A percentile compares a stretch with the other conserved stretches of the same genome.
Evolutionary conservation across 2,113 vertebrate genomes (phyloP).

Genomic region (Misgurnus mizolepis): DNA sequence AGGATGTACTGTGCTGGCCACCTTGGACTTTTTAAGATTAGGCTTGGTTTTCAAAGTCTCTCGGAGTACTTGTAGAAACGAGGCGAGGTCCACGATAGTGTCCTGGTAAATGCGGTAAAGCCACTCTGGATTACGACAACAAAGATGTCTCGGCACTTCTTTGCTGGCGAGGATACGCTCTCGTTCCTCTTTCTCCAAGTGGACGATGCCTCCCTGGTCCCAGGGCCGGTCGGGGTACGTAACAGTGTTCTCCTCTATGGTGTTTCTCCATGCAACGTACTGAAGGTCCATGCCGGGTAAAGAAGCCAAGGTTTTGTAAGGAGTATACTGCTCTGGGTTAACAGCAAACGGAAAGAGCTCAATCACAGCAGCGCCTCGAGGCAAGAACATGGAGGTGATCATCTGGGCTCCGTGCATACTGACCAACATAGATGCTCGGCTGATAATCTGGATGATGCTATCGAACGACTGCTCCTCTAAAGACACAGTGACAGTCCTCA

Average conservation of each 20-base stretch:
- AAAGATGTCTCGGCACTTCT: conserved; percentile 90
- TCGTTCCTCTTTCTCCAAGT: conserved; percentile 86
- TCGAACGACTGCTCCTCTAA: conserved; percentile 89
- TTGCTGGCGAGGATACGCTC: conserved; percentile 86
- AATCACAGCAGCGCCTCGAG: conserved; percentile 86
- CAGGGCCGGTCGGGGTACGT: conserved; percentile 86
- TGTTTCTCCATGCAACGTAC: conserved; percentile 92
- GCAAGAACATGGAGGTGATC: conserved; percentile 89
- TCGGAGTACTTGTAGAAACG: conserved; percentile 81
- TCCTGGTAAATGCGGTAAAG: conserved; percentile 98
- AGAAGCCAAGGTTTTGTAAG: conserved; percentile 89
- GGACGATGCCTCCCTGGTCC: conserved; percentile 94
- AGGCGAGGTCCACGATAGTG: conserved; percentile 87
- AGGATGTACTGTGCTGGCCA: conserved; percentile 81
- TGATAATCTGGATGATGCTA: conserved; percentile 84
- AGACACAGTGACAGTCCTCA: conserved; percentile 91
- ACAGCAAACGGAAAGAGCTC: conserved; percentile 94
- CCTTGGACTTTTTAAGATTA: conserved; percentile 76
- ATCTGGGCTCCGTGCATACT: conserved; percentile 98
- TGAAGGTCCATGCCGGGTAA: conserved; percentile 96
- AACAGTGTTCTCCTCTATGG: conserved; percentile 80
- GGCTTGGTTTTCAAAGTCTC: conserved; percentile 81
- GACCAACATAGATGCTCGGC: conserved; percentile 87
- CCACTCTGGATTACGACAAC: conserved; percentile 96
- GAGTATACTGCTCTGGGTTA: conserved; percentile 95